Percentiles rank a stretch among this genome's conserved stretches.
Evolutionary conservation across 2,888 invertebrate species (phyloP).

Genomic region (Epirrita christyi): DNA sequence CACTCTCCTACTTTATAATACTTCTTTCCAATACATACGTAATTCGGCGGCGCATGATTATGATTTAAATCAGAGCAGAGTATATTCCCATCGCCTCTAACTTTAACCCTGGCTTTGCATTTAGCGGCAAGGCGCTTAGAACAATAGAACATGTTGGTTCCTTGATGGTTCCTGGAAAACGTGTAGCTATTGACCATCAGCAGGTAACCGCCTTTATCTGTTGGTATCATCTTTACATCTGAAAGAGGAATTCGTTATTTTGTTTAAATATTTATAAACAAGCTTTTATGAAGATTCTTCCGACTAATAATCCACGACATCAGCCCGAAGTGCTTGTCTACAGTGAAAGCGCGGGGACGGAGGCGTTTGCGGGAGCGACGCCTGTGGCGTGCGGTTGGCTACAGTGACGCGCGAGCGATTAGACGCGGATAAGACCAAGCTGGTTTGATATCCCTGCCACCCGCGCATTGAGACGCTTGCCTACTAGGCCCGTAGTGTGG

Average conservation of each 20-base stretch:
- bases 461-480: no score
- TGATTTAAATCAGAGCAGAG: conserved; percentile 4
- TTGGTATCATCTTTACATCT: conserved; percentile 46
- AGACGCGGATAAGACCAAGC: no score
- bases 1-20: conserved; percentile 33
- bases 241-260: not conserved
- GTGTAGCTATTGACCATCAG: conserved; percentile 45
- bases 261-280: no score
- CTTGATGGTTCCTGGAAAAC: conserved; percentile 38
- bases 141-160: conserved; percentile 34
- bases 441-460: no score
- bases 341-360: no score
- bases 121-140: conserved; percentile 32
- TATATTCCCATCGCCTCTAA: conserved; percentile 7
- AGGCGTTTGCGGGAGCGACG: no score
- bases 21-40: conserved; percentile 27
- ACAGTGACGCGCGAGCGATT: no score
- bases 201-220: conserved; percentile 48
- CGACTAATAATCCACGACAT: no score
- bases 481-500: no score
- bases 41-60: conserved; percentile 40
- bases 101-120: conserved; percentile 39
- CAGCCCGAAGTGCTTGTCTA: no score
- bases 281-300: no score
- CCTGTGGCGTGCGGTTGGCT: no score